A percentile compares a stretch with the other conserved stretches of the same genome.
These are phyloP conservation scores for Apamea crenata DNA, from an alignment of 2,888 invertebrate species.

Conservation along the genomic window DNA sequence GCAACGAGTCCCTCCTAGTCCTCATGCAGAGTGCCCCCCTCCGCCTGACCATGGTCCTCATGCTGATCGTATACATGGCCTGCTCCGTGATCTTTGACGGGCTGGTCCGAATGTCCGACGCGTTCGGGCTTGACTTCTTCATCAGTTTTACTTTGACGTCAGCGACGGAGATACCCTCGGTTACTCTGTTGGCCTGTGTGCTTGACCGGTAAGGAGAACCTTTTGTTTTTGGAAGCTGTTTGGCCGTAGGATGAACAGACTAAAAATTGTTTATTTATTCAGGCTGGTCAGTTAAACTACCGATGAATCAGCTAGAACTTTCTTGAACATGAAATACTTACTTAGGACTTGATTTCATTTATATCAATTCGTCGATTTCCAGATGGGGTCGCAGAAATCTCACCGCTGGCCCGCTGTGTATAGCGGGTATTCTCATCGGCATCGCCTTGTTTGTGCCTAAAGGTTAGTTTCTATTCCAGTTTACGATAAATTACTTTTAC, in stretches of 20 bases:
- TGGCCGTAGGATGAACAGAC: too few species aligned
- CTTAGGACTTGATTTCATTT: neutral
- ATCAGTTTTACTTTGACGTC: slow-evolving; percentile 86
- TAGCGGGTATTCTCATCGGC: slow-evolving; percentile 78
- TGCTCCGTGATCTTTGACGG: slow-evolving; percentile 86
- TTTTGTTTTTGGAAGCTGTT: neutral
- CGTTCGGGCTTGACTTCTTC: slow-evolving; percentile 86
- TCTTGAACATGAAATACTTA: neutral
- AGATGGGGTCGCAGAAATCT: slow-evolving; percentile 85
- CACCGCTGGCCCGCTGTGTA: slow-evolving; percentile 78
- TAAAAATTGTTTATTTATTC: neutral
- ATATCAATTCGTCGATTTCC: slow-evolving; percentile 35
- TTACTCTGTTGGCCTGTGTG: slow-evolving; percentile 81
- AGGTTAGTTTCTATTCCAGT: slow-evolving; percentile 72
- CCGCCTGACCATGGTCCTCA: slow-evolving; percentile 76
- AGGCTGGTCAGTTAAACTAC: neutral
- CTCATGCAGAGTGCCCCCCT: slow-evolving; percentile 78
- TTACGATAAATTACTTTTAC: neutral
- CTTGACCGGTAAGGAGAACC: slow-evolving; percentile 79
- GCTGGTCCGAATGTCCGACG: slow-evolving; percentile 86
- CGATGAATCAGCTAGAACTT: neutral
- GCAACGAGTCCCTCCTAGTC: slow-evolving; percentile 77
- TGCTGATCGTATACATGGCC: slow-evolving; percentile 84
- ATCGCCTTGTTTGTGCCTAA: slow-evolving; percentile 83
- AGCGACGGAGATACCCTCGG: slow-evolving; percentile 87